Evolutionary conservation across 2,113 vertebrate species (phyloP).

Genomic region (Aptenodytes forsteri): DNA sequence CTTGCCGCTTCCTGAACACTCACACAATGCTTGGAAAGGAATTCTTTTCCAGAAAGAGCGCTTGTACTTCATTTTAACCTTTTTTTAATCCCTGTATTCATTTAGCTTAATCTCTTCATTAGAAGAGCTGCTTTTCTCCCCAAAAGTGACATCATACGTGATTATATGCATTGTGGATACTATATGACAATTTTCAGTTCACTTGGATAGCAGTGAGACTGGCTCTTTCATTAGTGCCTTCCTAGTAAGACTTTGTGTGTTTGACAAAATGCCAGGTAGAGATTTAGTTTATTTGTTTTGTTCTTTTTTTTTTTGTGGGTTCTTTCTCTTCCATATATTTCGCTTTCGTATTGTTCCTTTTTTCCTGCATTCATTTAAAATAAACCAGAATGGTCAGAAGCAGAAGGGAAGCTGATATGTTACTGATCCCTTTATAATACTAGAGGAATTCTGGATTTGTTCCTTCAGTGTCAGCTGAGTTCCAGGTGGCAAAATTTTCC

Average conservation of each 20-base stretch:
- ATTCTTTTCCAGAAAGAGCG: background rate
- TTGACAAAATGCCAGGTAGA: background rate
- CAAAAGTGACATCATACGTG: background rate
- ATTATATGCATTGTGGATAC: background rate
- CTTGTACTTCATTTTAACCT: background rate
- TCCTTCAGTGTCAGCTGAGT: background rate
- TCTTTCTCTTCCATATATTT: background rate
- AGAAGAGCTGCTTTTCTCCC: background rate
- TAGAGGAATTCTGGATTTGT: background rate
- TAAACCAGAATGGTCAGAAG: background rate
- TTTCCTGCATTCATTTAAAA: background rate
- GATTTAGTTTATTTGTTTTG: background rate
- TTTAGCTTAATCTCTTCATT: background rate
- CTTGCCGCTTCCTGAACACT: background rate
- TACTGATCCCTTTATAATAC: background rate
- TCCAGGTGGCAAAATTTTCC: constrained; percentile 12
- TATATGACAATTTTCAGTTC: background rate
- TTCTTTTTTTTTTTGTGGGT: background rate
- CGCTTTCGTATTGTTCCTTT: background rate
- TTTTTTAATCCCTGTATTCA: background rate
- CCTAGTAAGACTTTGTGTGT: background rate
- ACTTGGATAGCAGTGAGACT: background rate
- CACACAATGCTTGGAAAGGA: background rate
- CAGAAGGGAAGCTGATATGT: background rate
- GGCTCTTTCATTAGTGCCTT: background rate